Evolutionary conservation across 2,797 vertebrate species (phyloP).

Genomic region (Emys orbicularis): DNA sequence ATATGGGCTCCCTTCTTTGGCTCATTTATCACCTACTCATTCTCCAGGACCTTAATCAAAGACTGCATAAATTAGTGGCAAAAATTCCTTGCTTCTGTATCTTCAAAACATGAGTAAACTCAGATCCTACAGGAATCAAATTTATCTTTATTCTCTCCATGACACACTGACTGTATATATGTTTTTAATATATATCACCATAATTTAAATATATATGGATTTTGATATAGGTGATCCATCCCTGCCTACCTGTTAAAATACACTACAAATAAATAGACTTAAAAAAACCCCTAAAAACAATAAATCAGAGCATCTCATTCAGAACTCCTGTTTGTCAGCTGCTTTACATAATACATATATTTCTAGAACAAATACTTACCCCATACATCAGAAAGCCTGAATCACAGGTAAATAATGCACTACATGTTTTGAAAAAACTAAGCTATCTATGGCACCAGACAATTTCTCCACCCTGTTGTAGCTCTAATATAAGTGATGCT

Average conservation of each 20-base stretch:
- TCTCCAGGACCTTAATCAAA: slow-evolving; percentile 42
- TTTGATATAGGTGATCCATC: background rate
- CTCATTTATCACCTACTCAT: slow-evolving; percentile 32
- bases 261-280: background rate
- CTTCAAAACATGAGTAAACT: slow-evolving; percentile 1
- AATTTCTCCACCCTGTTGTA: background rate
- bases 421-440: slow-evolving; percentile 17
- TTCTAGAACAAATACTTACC: background rate
- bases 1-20: background rate
- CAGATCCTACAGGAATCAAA: background rate
- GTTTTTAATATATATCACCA: background rate
- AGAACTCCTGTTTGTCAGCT: background rate
- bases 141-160: background rate
- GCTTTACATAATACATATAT: background rate
- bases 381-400: slow-evolving; percentile 1
- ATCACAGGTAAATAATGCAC: slow-evolving; percentile 26
- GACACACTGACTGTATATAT: background rate
- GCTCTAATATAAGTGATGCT: background rate
- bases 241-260: background rate
- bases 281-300: background rate
- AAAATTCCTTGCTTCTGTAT: background rate
- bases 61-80: background rate
- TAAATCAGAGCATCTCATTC: background rate
- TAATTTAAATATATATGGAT: background rate
- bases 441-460: background rate